Evolutionary conservation across 2,797 vertebrate genomes (phyloP).

Genomic region (Oceanodroma leucorhoa): DNA sequence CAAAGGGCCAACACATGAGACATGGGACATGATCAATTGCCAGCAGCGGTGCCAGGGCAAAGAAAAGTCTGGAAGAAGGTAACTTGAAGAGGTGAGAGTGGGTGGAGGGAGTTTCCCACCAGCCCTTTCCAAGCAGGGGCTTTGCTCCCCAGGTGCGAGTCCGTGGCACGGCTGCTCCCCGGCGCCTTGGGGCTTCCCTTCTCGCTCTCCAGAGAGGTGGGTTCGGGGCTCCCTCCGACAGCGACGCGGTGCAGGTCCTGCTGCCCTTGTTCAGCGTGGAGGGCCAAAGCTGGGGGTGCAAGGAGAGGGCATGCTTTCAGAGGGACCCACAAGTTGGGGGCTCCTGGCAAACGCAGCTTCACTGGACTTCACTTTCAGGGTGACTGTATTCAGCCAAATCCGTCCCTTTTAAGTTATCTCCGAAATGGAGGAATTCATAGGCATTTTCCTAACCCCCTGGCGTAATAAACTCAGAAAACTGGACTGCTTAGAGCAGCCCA

Average conservation of each 20-base stretch:
- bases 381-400: background rate
- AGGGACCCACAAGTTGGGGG: background rate
- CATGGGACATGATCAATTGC: rapidly evolving
- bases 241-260: rapidly evolving
- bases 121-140: background rate
- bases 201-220: rapidly evolving
- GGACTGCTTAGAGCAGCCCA: background rate
- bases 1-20: background rate
- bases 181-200: rapidly evolving
- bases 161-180: background rate
- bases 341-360: background rate
- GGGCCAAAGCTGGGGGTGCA: background rate
- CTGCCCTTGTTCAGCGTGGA: background rate
- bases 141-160: background rate
- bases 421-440: background rate
- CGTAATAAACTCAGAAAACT: background rate
- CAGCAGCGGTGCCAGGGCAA: background rate
- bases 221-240: background rate
- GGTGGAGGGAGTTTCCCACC: background rate
- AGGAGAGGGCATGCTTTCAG: background rate
- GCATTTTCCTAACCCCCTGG: background rate
- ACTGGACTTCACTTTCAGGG: background rate
- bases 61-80: background rate
- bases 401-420: background rate
- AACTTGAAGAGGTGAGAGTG: background rate